These are phyloP conservation scores for Blomia tropicalis DNA, from an alignment of 2,888 invertebrate species.

Conservation along the genomic window DNA sequence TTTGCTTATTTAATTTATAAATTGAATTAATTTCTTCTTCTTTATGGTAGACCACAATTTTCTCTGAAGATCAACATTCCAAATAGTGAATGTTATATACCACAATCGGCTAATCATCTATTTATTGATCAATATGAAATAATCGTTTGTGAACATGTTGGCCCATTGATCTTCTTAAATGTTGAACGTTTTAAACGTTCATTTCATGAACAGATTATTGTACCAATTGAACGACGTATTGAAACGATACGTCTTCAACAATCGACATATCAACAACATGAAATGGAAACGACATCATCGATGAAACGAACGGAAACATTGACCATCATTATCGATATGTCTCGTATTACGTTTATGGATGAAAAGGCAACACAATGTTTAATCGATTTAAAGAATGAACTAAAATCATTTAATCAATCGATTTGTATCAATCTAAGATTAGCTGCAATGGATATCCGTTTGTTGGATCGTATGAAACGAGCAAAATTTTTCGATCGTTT, in stretches of 20 bases:
- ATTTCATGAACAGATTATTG: not conserved
- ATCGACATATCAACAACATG: not conserved
- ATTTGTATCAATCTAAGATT: conserved; percentile 1
- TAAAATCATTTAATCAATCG: not conserved
- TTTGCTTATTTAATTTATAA: not conserved
- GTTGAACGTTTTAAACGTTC: not conserved
- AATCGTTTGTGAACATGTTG: not conserved
- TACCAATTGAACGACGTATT: not conserved
- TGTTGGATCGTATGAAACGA: conserved; percentile 13
- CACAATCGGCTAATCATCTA: not conserved
- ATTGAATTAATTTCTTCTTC: not conserved
- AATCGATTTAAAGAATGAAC: conserved; percentile 3
- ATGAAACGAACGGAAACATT: not conserved
- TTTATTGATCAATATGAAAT: not conserved
- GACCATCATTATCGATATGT: conserved; percentile 33
- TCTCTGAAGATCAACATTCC: not conserved
- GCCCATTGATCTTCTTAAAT: conserved; percentile 3
- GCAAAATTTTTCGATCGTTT: conserved; percentile 8
- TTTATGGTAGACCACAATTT: not conserved
- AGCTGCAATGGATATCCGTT: not conserved
- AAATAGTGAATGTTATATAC: not conserved
- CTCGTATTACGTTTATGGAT: conserved; percentile 29
- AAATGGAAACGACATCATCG: conserved; percentile 3
- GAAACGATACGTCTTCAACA: not conserved
- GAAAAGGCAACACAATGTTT: conserved; percentile 40